phyloP scores from a whole-genome alignment of 2,888 invertebrate species.

The Hirtodrosophila alboralis region DNA sequence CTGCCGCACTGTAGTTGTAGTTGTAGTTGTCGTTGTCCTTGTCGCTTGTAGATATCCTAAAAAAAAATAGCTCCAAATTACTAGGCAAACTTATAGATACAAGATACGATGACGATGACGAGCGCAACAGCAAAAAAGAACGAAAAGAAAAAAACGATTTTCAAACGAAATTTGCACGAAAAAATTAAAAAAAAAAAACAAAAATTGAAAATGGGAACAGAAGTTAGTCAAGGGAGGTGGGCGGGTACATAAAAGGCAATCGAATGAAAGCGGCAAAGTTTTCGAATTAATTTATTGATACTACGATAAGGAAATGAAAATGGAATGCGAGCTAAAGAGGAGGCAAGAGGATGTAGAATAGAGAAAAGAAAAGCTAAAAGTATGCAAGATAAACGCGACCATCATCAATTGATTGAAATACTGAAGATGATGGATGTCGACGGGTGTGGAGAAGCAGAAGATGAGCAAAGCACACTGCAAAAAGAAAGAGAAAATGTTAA shows the following conservation, averaged over 20 bases:
- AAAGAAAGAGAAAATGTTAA: too few relatives aligned
- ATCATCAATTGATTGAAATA: slow-evolving; percentile 26
- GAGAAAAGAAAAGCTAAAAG: slow-evolving; percentile 22
- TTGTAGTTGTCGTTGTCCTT: slow-evolving; percentile 22
- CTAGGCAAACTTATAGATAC: slow-evolving; percentile 69
- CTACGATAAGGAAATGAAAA: slow-evolving; percentile 63
- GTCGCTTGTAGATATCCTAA: slow-evolving; percentile 23
- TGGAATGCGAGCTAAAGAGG: slow-evolving; percentile 31
- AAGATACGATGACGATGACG: slow-evolving; percentile 56
- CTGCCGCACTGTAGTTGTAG: slow-evolving; percentile 29
- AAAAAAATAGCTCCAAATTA: slow-evolving; percentile 51
- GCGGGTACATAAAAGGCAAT: slow-evolving; percentile 30
- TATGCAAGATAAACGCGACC: slow-evolving; percentile 53
- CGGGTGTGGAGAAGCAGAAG: neutral
- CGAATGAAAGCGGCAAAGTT: slow-evolving; percentile 71
- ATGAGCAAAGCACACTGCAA: too few relatives aligned
- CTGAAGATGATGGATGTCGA: neutral
- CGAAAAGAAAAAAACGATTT: slow-evolving; percentile 28
- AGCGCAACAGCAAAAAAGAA: slow-evolving; percentile 26
- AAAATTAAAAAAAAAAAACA: slow-evolving; percentile 51
- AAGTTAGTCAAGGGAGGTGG: neutral
- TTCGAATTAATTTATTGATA: slow-evolving; percentile 80
- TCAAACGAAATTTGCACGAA: slow-evolving; percentile 63
- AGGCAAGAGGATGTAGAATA: slow-evolving; percentile 2
- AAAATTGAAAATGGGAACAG: slow-evolving; percentile 1